A percentile compares a stretch with the other conserved stretches of the same genome.
Conservation (phyloP, 2,888 invertebrate species). For the Pasiphila rectangulata region DNA sequence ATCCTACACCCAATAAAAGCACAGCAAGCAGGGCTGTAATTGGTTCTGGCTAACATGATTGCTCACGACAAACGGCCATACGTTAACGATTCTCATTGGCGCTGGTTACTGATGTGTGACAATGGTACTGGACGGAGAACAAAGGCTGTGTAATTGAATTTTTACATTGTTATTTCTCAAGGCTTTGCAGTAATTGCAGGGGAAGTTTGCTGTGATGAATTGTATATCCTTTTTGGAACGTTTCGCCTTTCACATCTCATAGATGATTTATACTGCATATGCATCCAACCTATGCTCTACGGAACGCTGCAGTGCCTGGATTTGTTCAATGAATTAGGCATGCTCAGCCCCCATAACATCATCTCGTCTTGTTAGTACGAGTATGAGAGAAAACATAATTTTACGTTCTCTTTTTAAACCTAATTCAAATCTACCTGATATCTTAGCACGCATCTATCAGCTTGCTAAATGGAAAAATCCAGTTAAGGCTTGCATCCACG, state of each 20-base stretch:
- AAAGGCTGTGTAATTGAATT: conserved; percentile 73
- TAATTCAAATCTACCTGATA: neutral
- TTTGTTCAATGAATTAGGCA: too few species aligned
- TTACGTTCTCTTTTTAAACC: too few species aligned
- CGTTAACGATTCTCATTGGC: conserved; percentile 76
- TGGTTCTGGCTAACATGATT: conserved; percentile 67
- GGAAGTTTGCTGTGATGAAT: too few species aligned
- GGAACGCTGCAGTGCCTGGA: too few species aligned
- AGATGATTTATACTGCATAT: too few species aligned
- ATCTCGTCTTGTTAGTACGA: too few species aligned
- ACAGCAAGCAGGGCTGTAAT: conserved; percentile 68
- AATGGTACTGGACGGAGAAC: conserved; percentile 54
- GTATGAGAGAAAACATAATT: too few species aligned
- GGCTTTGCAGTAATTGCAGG: too few species aligned
- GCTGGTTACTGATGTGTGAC: conserved; percentile 75
- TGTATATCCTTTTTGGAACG: too few species aligned
- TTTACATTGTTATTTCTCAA: conserved; percentile 47
- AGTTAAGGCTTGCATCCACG: conserved; percentile 23
- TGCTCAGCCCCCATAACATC: too few species aligned
- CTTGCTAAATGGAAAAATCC: conserved; percentile 27
- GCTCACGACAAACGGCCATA: conserved; percentile 39
- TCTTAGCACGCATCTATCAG: conserved; percentile 14
- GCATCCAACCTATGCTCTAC: too few species aligned
- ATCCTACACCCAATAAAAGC: conserved; percentile 79
- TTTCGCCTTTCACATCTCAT: too few species aligned